A percentile compares a stretch with the other conserved stretches of the same genome.
Evolutionary conservation across 2,888 invertebrate species (phyloP).

Genomic region (Ganaspis brasiliensis): DNA sequence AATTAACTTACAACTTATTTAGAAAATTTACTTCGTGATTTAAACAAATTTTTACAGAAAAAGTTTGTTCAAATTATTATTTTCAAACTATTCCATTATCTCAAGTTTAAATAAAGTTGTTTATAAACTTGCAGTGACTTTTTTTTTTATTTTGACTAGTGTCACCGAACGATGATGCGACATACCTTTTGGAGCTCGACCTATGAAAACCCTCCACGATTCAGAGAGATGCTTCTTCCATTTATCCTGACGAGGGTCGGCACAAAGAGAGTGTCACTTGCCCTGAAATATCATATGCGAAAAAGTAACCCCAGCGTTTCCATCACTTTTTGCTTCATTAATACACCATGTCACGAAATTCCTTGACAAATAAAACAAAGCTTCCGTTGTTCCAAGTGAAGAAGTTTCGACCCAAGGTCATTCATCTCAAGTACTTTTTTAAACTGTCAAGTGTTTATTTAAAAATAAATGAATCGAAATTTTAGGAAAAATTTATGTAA

Average conservation of each 20-base stretch:
- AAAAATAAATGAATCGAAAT: too few species aligned
- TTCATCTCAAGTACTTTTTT: background rate
- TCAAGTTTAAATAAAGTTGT: background rate
- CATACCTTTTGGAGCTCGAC: conserved; percentile 33
- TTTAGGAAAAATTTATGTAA: too few species aligned
- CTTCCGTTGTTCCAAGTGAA: conserved; percentile 10
- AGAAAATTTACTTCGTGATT: background rate
- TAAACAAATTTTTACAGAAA: too few species aligned
- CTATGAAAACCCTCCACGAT: conserved; percentile 24
- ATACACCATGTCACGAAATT: conserved; percentile 35
- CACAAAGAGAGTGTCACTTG: conserved; percentile 38
- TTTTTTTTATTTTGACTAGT: conserved; percentile 22
- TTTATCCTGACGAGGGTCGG: conserved; percentile 42
- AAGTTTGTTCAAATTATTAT: too few species aligned
- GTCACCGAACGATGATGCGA: conserved; percentile 17
- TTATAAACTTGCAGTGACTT: background rate
- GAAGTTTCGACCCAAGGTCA: background rate
- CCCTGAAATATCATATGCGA: conserved; percentile 29
- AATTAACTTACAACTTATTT: background rate
- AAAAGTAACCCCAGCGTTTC: conserved; percentile 4
- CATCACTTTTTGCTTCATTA: conserved; percentile 18
- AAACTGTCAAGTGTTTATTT: background rate
- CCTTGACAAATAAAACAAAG: conserved; percentile 19
- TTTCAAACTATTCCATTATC: too few species aligned
- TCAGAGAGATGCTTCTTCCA: conserved; percentile 32